Conservation (phyloP, 2,113 vertebrate genomes). For the Dipodomys spectabilis region DNA sequence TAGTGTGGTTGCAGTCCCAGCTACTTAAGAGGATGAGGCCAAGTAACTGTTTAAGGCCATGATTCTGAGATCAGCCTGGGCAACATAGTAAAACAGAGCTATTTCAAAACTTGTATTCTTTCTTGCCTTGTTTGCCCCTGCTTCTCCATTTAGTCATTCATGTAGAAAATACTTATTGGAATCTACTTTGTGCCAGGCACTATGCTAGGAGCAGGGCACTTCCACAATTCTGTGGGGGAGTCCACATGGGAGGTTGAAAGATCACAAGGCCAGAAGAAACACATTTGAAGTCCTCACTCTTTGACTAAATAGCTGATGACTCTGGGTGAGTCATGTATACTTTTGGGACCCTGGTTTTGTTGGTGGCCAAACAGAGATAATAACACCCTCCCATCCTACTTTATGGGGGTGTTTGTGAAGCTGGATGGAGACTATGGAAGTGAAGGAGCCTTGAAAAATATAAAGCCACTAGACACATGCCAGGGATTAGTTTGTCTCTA, state of each 20-base stretch:
- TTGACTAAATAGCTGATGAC: constrained; percentile 59
- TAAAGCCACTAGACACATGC: constrained; percentile 74
- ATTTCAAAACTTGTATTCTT: neutral
- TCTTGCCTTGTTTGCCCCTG: neutral
- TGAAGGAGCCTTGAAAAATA: constrained; percentile 64
- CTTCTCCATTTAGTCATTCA: constrained; percentile 38
- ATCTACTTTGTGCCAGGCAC: neutral
- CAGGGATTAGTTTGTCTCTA: constrained; percentile 66
- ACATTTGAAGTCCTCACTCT: constrained; percentile 39
- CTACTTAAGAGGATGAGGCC: neutral
- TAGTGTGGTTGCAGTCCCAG: neutral
- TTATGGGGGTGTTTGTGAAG: constrained; percentile 27
- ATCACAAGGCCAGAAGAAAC: constrained; percentile 39
- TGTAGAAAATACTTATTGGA: constrained; percentile 18
- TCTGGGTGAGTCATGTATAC: constrained; percentile 55
- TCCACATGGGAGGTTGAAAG: neutral
- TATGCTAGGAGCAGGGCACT: neutral
- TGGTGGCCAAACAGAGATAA: constrained; percentile 62
- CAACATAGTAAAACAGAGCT: neutral
- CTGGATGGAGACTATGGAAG: constrained; percentile 53
- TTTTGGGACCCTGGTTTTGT: constrained; percentile 57
- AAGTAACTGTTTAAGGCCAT: neutral
- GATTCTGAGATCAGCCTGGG: neutral
- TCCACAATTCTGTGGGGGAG: neutral
- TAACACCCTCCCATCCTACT: constrained; percentile 22